Conservation (phyloP, 2,888 invertebrate species). For the Rotaria sp. region DNA sequence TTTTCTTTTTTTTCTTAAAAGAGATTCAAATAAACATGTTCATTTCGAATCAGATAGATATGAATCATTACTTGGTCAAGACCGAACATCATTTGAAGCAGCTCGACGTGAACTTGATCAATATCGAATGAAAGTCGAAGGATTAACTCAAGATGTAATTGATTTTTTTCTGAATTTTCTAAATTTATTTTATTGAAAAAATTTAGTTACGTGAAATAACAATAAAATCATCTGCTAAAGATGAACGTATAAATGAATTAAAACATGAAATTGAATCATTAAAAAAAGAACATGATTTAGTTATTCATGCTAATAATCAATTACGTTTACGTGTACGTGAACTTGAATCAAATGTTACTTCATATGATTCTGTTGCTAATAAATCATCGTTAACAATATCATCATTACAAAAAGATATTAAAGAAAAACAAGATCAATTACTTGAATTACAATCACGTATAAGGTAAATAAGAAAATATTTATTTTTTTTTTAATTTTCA, state of each 20-base stretch:
- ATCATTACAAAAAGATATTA: slow-evolving; percentile 49
- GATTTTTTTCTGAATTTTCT: not conserved
- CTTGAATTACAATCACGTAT: slow-evolving; percentile 51
- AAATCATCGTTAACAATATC: slow-evolving; percentile 50
- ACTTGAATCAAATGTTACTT: slow-evolving; percentile 47
- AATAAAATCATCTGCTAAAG: slow-evolving; percentile 49
- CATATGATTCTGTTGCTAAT: slow-evolving; percentile 48
- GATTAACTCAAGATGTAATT: slow-evolving; percentile 9
- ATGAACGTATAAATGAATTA: slow-evolving; percentile 50
- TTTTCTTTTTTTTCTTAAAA: not conserved
- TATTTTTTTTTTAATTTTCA: not conserved
- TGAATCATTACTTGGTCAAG: not conserved
- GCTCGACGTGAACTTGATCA: slow-evolving; percentile 27
- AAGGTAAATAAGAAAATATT: not conserved
- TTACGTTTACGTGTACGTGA: slow-evolving; percentile 48
- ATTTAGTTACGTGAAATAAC: slow-evolving; percentile 47
- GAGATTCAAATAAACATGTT: not conserved
- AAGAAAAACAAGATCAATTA: slow-evolving; percentile 49
- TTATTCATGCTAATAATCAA: slow-evolving; percentile 46
- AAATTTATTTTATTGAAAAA: not conserved
- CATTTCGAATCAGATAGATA: slow-evolving; percentile 7
- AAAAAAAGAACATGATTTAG: slow-evolving; percentile 47
- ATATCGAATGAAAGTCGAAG: slow-evolving; percentile 28
- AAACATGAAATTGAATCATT: slow-evolving; percentile 47
- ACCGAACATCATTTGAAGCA: slow-evolving; percentile 26